Conservation (phyloP, 1,140 invertebrate genomes). For the Ptiloglossa arizonensis region DNA sequence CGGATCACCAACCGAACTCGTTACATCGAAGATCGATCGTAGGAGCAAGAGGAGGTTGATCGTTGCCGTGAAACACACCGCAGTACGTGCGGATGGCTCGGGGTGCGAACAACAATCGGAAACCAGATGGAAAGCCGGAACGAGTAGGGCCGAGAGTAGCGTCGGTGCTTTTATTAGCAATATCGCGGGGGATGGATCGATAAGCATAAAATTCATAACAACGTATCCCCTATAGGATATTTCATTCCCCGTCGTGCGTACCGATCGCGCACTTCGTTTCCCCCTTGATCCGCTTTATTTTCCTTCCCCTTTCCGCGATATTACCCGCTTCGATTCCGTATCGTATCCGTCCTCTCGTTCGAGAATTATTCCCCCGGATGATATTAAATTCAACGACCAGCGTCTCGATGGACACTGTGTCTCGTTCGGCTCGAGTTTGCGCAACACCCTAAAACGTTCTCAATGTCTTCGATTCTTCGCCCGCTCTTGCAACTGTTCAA, state of each 20-base stretch:
- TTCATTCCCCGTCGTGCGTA: not conserved
- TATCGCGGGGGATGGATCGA: slow-evolving; percentile 64
- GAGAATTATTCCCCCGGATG: slow-evolving; percentile 16
- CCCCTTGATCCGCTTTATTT: slow-evolving; percentile 48
- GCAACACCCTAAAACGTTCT: no score
- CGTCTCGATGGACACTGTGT: no score
- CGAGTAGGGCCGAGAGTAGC: not conserved
- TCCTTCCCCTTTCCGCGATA: slow-evolving; percentile 31
- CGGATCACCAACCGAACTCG: slow-evolving; percentile 10
- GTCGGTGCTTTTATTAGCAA: slow-evolving; percentile 67
- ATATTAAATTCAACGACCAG: slow-evolving; percentile 11
- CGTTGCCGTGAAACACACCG: not conserved
- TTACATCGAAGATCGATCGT: not conserved
- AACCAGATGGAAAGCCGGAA: slow-evolving; percentile 50
- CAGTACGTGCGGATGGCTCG: slow-evolving; percentile 6
- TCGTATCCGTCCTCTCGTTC: not conserved
- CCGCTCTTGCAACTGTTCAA: no score
- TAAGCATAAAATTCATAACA: slow-evolving; percentile 70
- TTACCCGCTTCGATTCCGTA: slow-evolving; percentile 13
- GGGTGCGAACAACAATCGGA: slow-evolving; percentile 44
- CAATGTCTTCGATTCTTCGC: no score
- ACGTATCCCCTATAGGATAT: slow-evolving; percentile 49
- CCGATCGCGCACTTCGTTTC: slow-evolving; percentile 48
- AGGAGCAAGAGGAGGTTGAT: slow-evolving; percentile 21
- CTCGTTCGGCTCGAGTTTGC: no score